Conservation (phyloP, 2,113 vertebrate genomes). For the Apaloderma vittatum region DNA sequence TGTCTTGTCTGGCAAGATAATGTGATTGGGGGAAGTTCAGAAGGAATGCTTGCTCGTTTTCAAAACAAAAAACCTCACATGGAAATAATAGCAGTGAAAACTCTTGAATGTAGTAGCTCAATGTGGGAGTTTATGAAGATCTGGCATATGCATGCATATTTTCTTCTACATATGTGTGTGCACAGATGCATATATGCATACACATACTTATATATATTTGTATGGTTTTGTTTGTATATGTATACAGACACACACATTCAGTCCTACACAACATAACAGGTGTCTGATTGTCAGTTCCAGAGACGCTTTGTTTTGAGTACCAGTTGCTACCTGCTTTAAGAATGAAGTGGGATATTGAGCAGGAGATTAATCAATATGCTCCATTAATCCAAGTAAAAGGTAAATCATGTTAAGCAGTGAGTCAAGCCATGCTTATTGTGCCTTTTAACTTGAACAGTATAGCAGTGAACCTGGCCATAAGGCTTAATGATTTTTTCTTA, state of each 20-base stretch:
- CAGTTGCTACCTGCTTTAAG: not conserved
- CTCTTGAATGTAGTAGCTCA: not conserved
- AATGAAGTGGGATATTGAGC: not conserved
- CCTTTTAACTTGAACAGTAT: not conserved
- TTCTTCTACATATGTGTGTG: not conserved
- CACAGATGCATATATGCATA: not conserved
- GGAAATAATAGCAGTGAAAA: not conserved
- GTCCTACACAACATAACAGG: not conserved
- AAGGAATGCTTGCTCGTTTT: not conserved
- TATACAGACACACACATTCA: not conserved
- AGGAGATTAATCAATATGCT: not conserved
- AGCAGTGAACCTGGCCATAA: not conserved
- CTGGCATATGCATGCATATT: not conserved
- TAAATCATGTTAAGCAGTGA: not conserved
- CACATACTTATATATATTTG: not conserved
- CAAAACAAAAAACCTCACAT: accelerated
- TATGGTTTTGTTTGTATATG: not conserved
- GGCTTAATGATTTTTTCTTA: not conserved
- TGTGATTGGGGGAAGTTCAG: not conserved
- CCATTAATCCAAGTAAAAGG: not conserved
- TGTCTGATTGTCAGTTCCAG: not conserved
- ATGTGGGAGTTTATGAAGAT: not conserved
- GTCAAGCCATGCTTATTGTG: not conserved
- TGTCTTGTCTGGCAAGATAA: not conserved
- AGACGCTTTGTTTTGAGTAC: not conserved